These are phyloP conservation scores for Saguinus midas DNA, from an alignment of 2,113 vertebrate species.

Conservation along the genomic window DNA sequence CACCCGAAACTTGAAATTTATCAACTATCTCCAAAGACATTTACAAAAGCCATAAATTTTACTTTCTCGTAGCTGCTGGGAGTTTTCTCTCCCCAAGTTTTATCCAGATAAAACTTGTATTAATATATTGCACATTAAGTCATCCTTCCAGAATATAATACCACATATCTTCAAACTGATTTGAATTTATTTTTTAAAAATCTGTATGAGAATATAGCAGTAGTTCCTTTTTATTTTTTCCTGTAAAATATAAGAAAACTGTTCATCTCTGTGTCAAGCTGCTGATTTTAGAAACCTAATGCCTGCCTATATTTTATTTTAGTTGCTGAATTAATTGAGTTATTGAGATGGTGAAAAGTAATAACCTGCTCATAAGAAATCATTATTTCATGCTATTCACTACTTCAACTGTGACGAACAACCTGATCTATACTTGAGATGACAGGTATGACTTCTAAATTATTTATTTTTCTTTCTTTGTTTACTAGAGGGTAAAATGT, in stretches of 20 bases:
- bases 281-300: constrained; percentile 27
- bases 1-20: background rate
- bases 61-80: background rate
- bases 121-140: background rate
- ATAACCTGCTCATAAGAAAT: constrained; percentile 20
- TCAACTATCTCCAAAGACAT: background rate
- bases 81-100: too few relatives aligned
- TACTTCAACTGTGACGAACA: background rate
- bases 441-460: background rate
- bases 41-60: background rate
- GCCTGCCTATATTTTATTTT: constrained; percentile 8
- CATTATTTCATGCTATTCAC: background rate
- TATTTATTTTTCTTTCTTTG: constrained; percentile 44
- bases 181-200: constrained; percentile 15
- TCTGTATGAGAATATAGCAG: background rate
- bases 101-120: background rate
- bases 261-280: background rate
- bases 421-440: background rate
- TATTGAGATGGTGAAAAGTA: background rate
- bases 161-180: background rate
- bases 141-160: background rate
- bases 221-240: background rate
- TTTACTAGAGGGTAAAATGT: constrained; percentile 28
- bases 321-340: constrained; percentile 5
- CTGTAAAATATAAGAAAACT: background rate